A percentile compares a stretch with the other conserved stretches of the same genome.
Evolutionary conservation across 2,888 invertebrate species (phyloP).

Genomic region (Argyresthia albistria): DNA sequence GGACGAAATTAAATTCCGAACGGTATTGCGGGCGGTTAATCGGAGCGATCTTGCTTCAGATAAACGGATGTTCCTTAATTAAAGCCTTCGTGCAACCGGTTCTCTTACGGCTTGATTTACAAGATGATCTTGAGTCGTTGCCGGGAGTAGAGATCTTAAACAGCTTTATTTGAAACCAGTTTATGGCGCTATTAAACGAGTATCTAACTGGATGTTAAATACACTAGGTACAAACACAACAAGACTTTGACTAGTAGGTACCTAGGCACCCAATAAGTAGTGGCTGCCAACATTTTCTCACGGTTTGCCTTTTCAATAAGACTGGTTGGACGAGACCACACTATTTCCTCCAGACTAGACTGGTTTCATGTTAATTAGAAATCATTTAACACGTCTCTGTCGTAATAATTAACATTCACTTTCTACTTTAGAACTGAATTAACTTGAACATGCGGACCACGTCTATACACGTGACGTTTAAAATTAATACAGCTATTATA

Average conservation of each 20-base stretch:
- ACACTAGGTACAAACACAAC: neutral
- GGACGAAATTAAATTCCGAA: slow-evolving; percentile 19
- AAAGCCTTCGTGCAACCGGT: slow-evolving; percentile 24
- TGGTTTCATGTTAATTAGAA: too few species aligned
- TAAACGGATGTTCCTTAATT: slow-evolving; percentile 40
- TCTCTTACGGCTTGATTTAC: slow-evolving; percentile 13
- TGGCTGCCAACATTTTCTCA: neutral
- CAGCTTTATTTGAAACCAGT: neutral
- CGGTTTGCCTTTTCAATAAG: neutral
- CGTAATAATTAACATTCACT: slow-evolving; percentile 1
- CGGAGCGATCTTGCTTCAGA: slow-evolving; percentile 21
- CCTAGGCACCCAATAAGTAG: neutral
- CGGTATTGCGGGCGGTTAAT: slow-evolving; percentile 26
- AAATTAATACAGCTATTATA: too few species aligned
- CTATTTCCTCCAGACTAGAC: too few species aligned
- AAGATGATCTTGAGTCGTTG: neutral
- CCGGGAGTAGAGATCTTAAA: neutral
- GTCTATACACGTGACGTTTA: too few species aligned
- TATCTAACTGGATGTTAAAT: neutral
- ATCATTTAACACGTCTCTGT: neutral
- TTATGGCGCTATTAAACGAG: neutral
- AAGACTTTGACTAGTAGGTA: neutral
- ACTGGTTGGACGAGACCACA: too few species aligned
- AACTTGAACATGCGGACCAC: neutral
- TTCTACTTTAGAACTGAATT: neutral